Evolutionary conservation across 2,113 vertebrate species (phyloP).

Genomic region (Pseudorasbora parva): DNA sequence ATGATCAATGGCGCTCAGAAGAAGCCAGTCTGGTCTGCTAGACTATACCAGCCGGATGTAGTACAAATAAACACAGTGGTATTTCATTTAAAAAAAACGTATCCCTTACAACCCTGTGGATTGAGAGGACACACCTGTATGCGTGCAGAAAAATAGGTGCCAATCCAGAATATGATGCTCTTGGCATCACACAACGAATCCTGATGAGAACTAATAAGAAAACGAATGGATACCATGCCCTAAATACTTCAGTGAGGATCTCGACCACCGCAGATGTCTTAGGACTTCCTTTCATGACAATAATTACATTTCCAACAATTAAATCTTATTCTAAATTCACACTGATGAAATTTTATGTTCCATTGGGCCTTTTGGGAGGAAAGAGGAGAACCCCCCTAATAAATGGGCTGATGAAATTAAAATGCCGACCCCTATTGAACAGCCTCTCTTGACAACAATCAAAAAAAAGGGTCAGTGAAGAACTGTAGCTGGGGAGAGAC

Average conservation of each 20-base stretch:
- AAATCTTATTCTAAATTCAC: constrained; percentile 60
- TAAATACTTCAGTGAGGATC: constrained; percentile 22
- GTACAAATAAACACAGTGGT: neutral
- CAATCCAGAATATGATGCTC: constrained; percentile 8
- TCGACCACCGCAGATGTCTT: constrained; percentile 39
- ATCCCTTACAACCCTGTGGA: neutral
- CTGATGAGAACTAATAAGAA: neutral
- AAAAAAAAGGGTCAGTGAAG: constrained; percentile 67
- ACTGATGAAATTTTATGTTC: constrained; percentile 62
- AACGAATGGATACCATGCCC: constrained; percentile 4
- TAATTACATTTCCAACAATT: constrained; percentile 69
- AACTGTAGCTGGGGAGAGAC: constrained; percentile 62
- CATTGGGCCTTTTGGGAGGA: constrained; percentile 51
- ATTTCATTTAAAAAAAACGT: neutral
- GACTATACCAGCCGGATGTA: constrained; percentile 14
- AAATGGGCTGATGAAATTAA: constrained; percentile 70
- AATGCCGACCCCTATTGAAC: constrained; percentile 62
- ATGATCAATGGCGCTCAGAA: constrained; percentile 11
- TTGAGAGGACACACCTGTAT: constrained; percentile 31
- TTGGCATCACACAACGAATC: neutral
- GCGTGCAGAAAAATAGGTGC: neutral
- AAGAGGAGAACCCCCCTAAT: neutral
- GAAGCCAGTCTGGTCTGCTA: constrained; percentile 32
- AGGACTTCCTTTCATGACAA: constrained; percentile 48
- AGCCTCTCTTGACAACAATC: constrained; percentile 67